Percentiles rank a stretch among this genome's conserved stretches.
These are phyloP conservation scores for Sparidentex hasta DNA, from an alignment of 2,797 vertebrate genomes.

Conservation along the genomic window DNA sequence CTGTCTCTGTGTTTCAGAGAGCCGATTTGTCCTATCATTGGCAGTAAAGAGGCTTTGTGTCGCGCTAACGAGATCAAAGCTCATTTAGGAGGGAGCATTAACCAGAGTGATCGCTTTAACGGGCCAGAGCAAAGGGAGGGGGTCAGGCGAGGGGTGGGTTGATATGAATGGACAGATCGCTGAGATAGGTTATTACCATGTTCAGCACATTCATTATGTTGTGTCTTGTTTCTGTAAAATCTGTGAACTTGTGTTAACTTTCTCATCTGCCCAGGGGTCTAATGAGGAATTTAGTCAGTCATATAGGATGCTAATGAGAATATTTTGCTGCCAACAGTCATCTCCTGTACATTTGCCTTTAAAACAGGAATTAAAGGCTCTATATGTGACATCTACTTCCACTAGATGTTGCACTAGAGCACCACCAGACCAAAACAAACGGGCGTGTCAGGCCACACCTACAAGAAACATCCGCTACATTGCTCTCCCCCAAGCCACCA, in stretches of 20 bases:
- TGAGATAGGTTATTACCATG: conserved; percentile 35
- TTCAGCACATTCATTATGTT: neutral
- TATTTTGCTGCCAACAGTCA: neutral
- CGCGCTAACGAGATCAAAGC: conserved; percentile 84
- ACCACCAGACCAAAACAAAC: too few species aligned
- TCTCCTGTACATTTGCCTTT: neutral
- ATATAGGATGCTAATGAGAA: conserved; percentile 41
- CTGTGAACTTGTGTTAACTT: neutral
- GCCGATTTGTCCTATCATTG: conserved; percentile 84
- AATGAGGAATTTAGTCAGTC: conserved; percentile 2
- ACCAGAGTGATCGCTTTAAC: conserved; percentile 78
- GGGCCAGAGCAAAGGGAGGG: conserved; percentile 39
- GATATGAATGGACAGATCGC: conserved; percentile 51
- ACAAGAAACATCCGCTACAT: too few species aligned
- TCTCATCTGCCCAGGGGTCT: neutral
- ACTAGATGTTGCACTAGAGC: too few species aligned
- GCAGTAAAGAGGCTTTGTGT: conserved; percentile 87
- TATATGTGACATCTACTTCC: too few species aligned
- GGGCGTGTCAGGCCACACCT: too few species aligned
- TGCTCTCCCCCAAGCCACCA: too few species aligned
- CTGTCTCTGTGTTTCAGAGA: conserved; percentile 49
- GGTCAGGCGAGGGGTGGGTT: neutral
- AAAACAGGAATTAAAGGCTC: conserved; percentile 15
- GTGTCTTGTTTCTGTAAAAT: conserved; percentile 6
- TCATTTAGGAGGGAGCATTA: conserved; percentile 84